A percentile compares a stretch with the other conserved stretches of the same genome.
These are phyloP conservation scores for Drosophila watanabei DNA, from an alignment of 1,140 invertebrate species.

Conservation along the genomic window DNA sequence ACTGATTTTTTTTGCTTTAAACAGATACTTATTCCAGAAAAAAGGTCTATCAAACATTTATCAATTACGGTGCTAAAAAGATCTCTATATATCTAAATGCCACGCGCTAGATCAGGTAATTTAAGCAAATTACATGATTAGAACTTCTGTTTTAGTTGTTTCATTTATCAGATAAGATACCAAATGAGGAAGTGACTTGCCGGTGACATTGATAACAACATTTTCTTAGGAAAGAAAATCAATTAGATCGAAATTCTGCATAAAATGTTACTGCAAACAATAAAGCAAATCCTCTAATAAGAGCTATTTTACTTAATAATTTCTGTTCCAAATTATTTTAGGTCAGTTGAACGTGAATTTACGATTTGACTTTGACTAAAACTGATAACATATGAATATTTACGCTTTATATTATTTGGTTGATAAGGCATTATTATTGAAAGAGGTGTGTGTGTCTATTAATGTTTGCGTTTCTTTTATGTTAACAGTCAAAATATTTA, in stretches of 20 bases:
- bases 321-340: not conserved
- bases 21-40: not conserved
- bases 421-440: constrained; percentile 6
- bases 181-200: constrained; percentile 4
- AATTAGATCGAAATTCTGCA: not conserved
- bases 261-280: too few species aligned
- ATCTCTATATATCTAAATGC: not conserved
- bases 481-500: constrained; percentile 6
- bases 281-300: not conserved
- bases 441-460: constrained; percentile 4
- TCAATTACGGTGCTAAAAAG: not conserved
- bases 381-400: constrained; percentile 4
- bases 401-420: not conserved
- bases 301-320: not conserved
- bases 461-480: not conserved
- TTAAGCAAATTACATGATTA: constrained; percentile 20
- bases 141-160: not conserved
- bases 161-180: constrained; percentile 37
- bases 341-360: not conserved
- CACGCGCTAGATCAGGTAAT: constrained; percentile 9
- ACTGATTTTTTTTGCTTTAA: too few species aligned
- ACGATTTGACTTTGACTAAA: constrained; percentile 9
- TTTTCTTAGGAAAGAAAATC: not conserved
- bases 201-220: not conserved
- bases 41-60: not conserved